Evolutionary conservation across 2,888 invertebrate species (phyloP).

Genomic region (Toxonevra muliebris): DNA sequence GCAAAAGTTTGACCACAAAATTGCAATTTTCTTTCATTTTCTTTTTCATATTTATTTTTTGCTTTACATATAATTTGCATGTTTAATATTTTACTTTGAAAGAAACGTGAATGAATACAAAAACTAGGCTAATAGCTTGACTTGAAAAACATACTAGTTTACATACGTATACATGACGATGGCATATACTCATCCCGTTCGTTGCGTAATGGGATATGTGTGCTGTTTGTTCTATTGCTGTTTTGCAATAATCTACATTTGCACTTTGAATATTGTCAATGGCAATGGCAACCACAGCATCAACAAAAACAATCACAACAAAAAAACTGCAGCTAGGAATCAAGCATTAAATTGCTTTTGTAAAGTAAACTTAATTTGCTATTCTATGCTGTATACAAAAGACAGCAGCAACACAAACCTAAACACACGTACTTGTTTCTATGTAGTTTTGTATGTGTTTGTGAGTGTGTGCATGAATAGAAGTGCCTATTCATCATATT

Average conservation of each 20-base stretch:
- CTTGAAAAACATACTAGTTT: no score
- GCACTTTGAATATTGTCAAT: constrained; percentile 23
- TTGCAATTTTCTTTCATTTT: no score
- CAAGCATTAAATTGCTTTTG: constrained; percentile 33
- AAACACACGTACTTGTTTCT: neutral
- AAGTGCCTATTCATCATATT: constrained; percentile 1
- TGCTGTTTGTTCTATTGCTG: neutral
- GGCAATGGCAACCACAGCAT: neutral
- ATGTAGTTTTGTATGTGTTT: neutral
- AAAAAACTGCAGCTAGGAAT: neutral
- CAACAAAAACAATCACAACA: neutral
- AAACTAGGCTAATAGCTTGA: no score
- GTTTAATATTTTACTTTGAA: no score
- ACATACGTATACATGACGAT: no score
- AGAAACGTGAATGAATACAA: no score
- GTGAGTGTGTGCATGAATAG: neutral
- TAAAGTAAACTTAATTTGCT: constrained; percentile 33
- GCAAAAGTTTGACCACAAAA: no score
- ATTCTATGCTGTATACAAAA: constrained; percentile 17
- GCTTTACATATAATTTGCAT: no score
- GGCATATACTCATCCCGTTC: no score
- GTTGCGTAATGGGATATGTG: no score
- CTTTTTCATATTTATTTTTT: no score
- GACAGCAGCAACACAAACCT: neutral
- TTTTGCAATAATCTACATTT: constrained; percentile 25